Conservation (phyloP, 2,797 vertebrate species). For the Hippoglossus hippoglossus region DNA sequence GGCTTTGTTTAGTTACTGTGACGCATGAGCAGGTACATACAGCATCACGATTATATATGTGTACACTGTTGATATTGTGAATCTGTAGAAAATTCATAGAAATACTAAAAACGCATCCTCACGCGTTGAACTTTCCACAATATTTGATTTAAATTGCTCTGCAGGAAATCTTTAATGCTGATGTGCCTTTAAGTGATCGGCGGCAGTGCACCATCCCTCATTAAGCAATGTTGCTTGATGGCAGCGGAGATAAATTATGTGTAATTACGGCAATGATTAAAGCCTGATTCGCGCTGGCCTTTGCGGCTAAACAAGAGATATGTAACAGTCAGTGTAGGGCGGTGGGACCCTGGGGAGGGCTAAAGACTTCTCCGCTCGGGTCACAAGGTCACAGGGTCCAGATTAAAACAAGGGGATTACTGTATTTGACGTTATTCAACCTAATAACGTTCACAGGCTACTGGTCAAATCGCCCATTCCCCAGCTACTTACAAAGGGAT, state of each 20-base stretch:
- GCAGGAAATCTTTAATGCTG: conserved; percentile 34
- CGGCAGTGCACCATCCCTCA: conserved; percentile 77
- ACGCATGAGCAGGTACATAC: conserved; percentile 45
- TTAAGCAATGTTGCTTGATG: conserved; percentile 79
- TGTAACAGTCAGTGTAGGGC: conserved; percentile 68
- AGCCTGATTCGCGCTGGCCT: conserved; percentile 73
- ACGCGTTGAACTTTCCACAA: neutral
- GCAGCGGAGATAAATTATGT: conserved; percentile 83
- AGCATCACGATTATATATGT: conserved; percentile 9
- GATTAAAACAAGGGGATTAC: conserved; percentile 86
- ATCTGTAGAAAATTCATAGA: neutral
- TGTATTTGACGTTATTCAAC: conserved; percentile 79
- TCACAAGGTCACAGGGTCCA: conserved; percentile 79
- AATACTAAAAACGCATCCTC: neutral
- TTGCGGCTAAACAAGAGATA: conserved; percentile 72
- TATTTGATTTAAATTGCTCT: conserved; percentile 12
- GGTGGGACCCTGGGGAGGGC: conserved; percentile 72
- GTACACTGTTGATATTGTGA: conserved; percentile 3
- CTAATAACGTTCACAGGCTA: conserved; percentile 75
- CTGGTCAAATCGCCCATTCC: conserved; percentile 80
- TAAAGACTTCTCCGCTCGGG: conserved; percentile 70
- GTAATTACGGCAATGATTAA: conserved; percentile 84
- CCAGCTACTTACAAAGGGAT: conserved; percentile 63
- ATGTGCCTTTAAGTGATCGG: conserved; percentile 74
- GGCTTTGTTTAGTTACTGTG: conserved; percentile 59